phyloP scores from a whole-genome alignment of 2,888 invertebrate genomes.

The Globia sparganii region DNA sequence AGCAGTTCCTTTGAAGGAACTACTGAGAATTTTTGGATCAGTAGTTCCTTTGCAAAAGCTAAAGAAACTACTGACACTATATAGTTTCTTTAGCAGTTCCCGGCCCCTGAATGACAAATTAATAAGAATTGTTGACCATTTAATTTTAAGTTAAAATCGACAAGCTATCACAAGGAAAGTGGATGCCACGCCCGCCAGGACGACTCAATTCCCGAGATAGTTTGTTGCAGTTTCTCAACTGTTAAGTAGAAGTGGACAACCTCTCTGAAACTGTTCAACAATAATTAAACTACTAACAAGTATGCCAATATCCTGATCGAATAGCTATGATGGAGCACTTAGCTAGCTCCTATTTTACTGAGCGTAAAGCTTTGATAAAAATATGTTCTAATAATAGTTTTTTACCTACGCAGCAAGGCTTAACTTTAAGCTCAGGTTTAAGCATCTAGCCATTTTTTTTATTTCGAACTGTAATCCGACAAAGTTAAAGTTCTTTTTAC shows the following conservation, averaged over 20 bases:
- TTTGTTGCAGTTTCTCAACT: slow-evolving; percentile 41
- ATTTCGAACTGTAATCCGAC: too few species aligned
- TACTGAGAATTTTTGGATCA: too few species aligned
- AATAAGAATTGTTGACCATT: neutral
- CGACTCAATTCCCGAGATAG: slow-evolving; percentile 30
- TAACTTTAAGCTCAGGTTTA: too few species aligned
- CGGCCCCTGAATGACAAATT: too few species aligned
- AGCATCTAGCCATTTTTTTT: too few species aligned
- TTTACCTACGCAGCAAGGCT: neutral
- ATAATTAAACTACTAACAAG: slow-evolving; percentile 42
- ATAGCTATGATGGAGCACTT: slow-evolving; percentile 10
- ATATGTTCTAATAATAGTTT: too few species aligned
- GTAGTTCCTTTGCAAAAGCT: too few species aligned
- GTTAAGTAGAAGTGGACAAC: slow-evolving; percentile 23
- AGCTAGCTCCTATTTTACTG: neutral
- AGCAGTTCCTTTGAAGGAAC: too few species aligned
- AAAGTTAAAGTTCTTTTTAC: too few species aligned
- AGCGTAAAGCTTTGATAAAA: neutral
- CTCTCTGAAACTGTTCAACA: slow-evolving; percentile 39
- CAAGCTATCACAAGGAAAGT: neutral
- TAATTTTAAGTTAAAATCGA: neutral
- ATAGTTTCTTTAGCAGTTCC: too few species aligned
- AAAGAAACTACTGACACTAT: too few species aligned
- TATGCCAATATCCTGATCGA: slow-evolving; percentile 48
- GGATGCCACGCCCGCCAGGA: neutral